Percentiles rank a stretch among this genome's conserved stretches.
phyloP scores from a whole-genome alignment of 2,113 vertebrate genomes.

The Macquaria ambigua region DNA sequence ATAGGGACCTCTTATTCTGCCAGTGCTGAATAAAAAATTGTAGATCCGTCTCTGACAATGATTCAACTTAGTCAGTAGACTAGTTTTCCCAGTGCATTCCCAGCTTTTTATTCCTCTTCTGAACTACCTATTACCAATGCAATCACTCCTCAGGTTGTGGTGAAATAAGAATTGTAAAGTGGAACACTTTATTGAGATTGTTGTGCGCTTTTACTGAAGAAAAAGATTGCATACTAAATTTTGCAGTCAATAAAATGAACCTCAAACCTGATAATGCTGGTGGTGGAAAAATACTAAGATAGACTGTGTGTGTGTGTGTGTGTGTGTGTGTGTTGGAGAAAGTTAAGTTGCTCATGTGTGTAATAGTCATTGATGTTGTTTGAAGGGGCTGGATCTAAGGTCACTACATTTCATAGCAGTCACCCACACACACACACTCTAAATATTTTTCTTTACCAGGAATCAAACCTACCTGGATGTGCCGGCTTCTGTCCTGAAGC shows the following conservation, averaged over 20 bases:
- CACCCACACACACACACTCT: not conserved
- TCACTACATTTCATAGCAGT: not conserved
- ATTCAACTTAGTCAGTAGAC: not conserved
- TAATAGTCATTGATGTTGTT: not conserved
- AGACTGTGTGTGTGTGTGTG: not conserved
- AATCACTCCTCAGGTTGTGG: constrained; percentile 24
- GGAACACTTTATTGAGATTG: not conserved
- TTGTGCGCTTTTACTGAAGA: not conserved
- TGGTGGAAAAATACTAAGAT: not conserved
- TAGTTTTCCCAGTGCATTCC: constrained; percentile 26
- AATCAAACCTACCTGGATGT: constrained; percentile 11
- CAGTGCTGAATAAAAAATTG: not conserved
- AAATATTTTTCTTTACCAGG: too few relatives aligned
- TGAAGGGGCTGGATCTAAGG: not conserved
- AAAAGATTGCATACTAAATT: not conserved
- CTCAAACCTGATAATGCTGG: not conserved
- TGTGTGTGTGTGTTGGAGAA: not conserved
- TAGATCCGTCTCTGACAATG: not conserved
- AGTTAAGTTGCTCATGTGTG: not conserved
- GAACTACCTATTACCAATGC: constrained; percentile 9
- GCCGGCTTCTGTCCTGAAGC: not conserved
- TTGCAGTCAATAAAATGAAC: not conserved
- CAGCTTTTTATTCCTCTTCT: constrained; percentile 18
- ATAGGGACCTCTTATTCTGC: not conserved
- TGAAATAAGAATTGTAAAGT: constrained; percentile 13